Conservation (phyloP, 2,113 vertebrate genomes). For the Geococcyx californianus region DNA sequence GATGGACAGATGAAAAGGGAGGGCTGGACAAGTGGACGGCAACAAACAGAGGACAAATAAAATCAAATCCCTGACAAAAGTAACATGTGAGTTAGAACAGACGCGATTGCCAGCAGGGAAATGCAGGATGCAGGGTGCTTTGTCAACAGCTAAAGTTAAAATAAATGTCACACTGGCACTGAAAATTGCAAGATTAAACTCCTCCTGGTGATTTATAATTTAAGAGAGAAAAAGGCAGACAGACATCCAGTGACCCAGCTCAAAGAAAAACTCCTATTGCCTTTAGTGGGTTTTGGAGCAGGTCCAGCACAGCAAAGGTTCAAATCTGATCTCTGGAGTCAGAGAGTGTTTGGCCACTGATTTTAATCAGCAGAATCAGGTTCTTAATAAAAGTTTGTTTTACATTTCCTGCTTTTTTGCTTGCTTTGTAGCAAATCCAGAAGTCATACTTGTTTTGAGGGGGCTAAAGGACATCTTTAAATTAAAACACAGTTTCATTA, state of each 20-base stretch:
- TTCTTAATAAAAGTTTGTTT: constrained; percentile 44
- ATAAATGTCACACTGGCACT: constrained; percentile 48
- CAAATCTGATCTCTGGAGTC: constrained; percentile 38
- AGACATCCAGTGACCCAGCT: constrained; percentile 3
- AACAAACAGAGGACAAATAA: background rate
- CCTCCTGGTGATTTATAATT: constrained; percentile 40
- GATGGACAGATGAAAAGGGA: constrained; percentile 56
- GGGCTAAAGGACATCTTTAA: constrained; percentile 28
- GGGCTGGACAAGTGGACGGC: background rate
- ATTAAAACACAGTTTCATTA: constrained; percentile 30
- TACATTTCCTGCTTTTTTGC: constrained; percentile 47
- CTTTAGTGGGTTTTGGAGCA: constrained; percentile 26
- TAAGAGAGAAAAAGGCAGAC: constrained; percentile 38
- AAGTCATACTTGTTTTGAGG: constrained; percentile 8
- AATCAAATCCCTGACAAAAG: constrained; percentile 14
- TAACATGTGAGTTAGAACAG: constrained; percentile 1
- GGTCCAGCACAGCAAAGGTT: constrained; percentile 22
- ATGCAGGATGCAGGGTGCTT: constrained; percentile 14
- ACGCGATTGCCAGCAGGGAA: constrained; percentile 34
- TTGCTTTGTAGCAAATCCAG: constrained; percentile 24
- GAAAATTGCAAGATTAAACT: constrained; percentile 39
- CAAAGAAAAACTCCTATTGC: constrained; percentile 27
- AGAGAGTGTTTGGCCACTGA: constrained; percentile 14
- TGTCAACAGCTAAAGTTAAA: constrained; percentile 51
- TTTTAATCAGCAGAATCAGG: constrained; percentile 49